These are phyloP conservation scores for Melipona bicolor DNA, from an alignment of 2,888 invertebrate genomes.

Conservation along the genomic window DNA sequence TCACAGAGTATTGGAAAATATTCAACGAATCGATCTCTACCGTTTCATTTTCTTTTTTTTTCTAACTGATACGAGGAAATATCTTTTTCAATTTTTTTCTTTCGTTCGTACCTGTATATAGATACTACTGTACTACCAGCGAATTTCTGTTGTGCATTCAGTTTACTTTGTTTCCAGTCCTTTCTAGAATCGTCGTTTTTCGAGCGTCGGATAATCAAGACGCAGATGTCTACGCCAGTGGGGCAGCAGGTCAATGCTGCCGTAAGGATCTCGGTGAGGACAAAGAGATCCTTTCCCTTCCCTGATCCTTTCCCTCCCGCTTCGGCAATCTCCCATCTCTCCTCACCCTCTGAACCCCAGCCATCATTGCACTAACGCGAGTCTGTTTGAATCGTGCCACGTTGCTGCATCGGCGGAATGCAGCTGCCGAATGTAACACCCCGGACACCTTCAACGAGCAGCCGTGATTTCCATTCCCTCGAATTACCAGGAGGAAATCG, in stretches of 20 bases:
- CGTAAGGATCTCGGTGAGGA: conserved; percentile 72
- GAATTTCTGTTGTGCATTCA: too few species aligned
- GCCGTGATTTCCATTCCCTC: background rate
- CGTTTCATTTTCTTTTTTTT: background rate
- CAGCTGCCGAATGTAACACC: conserved; percentile 63
- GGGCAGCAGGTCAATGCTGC: conserved; percentile 75
- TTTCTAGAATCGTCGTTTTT: background rate
- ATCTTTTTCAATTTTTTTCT: too few species aligned
- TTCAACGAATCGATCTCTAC: background rate
- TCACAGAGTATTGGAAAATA: background rate
- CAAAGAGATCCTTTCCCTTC: conserved; percentile 74
- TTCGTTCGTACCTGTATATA: too few species aligned
- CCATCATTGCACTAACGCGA: conserved; percentile 70
- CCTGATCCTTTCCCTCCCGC: conserved; percentile 62
- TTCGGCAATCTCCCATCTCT: conserved; percentile 44
- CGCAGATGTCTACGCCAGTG: conserved; percentile 70
- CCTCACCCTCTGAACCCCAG: conserved; percentile 36
- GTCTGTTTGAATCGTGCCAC: conserved; percentile 52
- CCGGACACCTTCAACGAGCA: background rate
- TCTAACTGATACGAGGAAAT: too few species aligned
- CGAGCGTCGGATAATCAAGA: conserved; percentile 37
- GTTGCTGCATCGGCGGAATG: conserved; percentile 56
- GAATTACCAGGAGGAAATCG: background rate
- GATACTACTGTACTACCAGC: too few species aligned
- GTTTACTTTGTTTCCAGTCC: too few species aligned